Conservation (phyloP, 2,797 vertebrate species). For the Botia kubotai region DNA sequence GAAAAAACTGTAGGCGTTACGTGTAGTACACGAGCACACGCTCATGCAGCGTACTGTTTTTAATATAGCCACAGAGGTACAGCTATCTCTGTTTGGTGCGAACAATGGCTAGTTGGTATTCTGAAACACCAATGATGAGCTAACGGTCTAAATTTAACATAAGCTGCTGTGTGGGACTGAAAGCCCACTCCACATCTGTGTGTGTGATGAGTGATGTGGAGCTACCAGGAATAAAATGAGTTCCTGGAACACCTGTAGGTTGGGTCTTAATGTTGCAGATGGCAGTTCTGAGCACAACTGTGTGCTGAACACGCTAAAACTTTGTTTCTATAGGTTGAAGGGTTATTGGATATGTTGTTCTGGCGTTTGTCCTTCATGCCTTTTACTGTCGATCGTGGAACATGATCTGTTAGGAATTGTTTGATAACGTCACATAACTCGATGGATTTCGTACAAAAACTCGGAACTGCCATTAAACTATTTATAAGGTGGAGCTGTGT, state of each 20-base stretch:
- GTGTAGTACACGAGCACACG: neutral
- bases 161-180: slow-evolving; percentile 42
- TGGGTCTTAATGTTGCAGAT: slow-evolving; percentile 21
- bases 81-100: slow-evolving; percentile 20
- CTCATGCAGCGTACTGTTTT: neutral
- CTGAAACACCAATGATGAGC: slow-evolving; percentile 38
- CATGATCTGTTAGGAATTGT: neutral
- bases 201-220: slow-evolving; percentile 19
- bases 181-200: slow-evolving; percentile 21
- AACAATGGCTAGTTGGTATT: slow-evolving; percentile 40
- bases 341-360: neutral
- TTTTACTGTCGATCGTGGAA: slow-evolving; percentile 19
- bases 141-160: slow-evolving; percentile 59
- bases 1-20: neutral
- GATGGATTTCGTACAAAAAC: neutral
- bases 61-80: neutral
- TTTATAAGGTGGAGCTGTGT: neutral
- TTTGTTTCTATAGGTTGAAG: slow-evolving; percentile 1
- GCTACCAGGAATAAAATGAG: slow-evolving; percentile 5
- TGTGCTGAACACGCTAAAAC: slow-evolving; percentile 5
- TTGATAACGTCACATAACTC: neutral
- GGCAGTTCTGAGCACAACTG: slow-evolving; percentile 24
- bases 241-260: slow-evolving; percentile 24
- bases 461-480: slow-evolving; percentile 4
- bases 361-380: neutral